Conservation (phyloP, 2,797 vertebrate species). For the Megalops cyprinoides region DNA sequence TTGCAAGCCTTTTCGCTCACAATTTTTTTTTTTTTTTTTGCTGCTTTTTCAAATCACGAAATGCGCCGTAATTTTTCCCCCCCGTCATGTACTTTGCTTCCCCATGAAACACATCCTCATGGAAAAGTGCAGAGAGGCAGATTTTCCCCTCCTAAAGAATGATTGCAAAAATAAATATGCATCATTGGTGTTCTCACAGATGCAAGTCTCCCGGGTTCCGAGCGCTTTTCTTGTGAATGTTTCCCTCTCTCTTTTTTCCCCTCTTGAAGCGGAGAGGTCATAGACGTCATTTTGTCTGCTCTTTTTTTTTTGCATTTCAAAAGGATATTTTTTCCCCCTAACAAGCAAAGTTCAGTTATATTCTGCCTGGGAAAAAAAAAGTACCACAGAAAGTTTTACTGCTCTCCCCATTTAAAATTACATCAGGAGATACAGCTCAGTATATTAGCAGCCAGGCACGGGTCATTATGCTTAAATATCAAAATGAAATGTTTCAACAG, state of each 20-base stretch:
- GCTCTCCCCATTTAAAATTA: not conserved
- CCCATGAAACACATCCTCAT: slow-evolving; percentile 39
- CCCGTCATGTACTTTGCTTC: slow-evolving; percentile 37
- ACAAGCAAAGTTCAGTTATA: not conserved
- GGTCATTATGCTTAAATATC: not conserved
- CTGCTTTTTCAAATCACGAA: slow-evolving; percentile 45
- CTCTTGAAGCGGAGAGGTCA: not conserved
- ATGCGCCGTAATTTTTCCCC: slow-evolving; percentile 33
- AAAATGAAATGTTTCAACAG: not conserved
- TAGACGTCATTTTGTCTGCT: not conserved
- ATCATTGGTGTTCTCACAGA: slow-evolving; percentile 52
- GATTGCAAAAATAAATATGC: slow-evolving; percentile 51
- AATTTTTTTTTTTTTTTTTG: not conserved
- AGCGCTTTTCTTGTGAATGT: slow-evolving; percentile 45
- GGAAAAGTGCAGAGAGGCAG: slow-evolving; percentile 35
- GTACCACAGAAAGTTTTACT: not conserved
- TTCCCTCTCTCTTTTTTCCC: not conserved
- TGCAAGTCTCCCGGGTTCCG: slow-evolving; percentile 41
- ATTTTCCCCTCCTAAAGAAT: slow-evolving; percentile 25
- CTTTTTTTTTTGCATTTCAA: not conserved
- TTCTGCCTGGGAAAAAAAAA: not conserved
- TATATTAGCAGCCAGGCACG: not conserved
- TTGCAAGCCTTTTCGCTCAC: too few species aligned
- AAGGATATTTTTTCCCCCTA: not conserved
- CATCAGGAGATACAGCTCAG: not conserved